Conservation (phyloP, 2,888 invertebrate genomes). For the Archaeoteleia sp. region DNA sequence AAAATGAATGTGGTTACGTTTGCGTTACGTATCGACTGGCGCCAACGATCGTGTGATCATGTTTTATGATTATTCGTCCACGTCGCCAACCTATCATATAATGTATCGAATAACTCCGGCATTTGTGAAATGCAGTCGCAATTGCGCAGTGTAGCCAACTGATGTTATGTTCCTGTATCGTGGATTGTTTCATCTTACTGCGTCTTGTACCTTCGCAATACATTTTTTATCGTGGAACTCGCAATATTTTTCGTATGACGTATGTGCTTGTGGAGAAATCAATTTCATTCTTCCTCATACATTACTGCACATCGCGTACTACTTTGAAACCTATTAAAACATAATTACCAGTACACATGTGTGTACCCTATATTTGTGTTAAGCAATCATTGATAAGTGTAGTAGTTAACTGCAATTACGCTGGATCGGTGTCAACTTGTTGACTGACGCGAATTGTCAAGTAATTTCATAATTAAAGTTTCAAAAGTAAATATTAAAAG, state of each 20-base stretch:
- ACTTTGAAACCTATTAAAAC: not conserved
- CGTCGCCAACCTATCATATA: constrained; percentile 51
- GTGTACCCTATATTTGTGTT: no score
- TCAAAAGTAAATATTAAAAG: no score
- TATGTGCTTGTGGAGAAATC: constrained; percentile 1
- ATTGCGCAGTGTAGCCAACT: constrained; percentile 44
- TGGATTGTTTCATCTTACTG: constrained; percentile 36
- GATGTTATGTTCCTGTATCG: constrained; percentile 32
- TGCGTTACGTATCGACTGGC: constrained; percentile 56
- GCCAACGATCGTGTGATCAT: constrained; percentile 58
- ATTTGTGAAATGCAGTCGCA: constrained; percentile 50
- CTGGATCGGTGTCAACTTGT: no score
- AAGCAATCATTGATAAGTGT: no score
- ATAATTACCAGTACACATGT: no score
- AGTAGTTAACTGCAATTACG: no score
- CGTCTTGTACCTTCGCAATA: constrained; percentile 19
- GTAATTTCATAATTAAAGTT: no score
- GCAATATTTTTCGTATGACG: constrained; percentile 19
- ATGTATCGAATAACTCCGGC: constrained; percentile 50
- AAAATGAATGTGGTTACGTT: constrained; percentile 52
- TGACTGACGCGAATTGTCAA: no score
- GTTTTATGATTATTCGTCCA: constrained; percentile 56
- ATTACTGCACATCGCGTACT: constrained; percentile 10
- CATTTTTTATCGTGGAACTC: constrained; percentile 17
- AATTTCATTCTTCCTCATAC: constrained; percentile 6